A percentile compares a stretch with the other conserved stretches of the same genome.
Evolutionary conservation across 2,888 invertebrate species (phyloP).

Genomic region (Lepidochrysops patricia): DNA sequence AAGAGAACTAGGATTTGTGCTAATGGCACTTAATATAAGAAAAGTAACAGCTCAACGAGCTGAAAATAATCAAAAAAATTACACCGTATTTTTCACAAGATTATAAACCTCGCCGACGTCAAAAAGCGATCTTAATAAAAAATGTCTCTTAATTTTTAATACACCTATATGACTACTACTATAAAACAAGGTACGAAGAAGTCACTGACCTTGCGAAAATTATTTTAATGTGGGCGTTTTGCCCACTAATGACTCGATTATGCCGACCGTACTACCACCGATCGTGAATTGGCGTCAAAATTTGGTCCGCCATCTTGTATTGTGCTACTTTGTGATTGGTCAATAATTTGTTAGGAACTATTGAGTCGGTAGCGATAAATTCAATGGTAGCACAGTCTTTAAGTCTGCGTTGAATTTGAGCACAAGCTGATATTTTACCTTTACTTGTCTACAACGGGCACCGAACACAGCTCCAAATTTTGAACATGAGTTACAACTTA

Average conservation of each 20-base stretch:
- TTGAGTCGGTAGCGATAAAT: not conserved
- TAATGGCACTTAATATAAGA: too few species aligned
- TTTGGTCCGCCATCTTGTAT: not conserved
- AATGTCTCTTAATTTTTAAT: slow-evolving; percentile 41
- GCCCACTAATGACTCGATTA: not conserved
- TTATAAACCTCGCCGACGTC: slow-evolving; percentile 30
- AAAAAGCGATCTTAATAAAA: slow-evolving; percentile 49
- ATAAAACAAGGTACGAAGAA: slow-evolving; percentile 26
- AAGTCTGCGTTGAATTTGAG: not conserved
- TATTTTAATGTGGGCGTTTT: not conserved
- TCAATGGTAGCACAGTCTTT: not conserved
- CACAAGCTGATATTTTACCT: not conserved
- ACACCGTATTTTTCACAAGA: slow-evolving; percentile 32
- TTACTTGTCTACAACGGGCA: not conserved
- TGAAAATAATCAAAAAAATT: slow-evolving; percentile 35
- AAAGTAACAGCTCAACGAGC: slow-evolving; percentile 52
- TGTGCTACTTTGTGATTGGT: not conserved
- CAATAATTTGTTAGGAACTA: not conserved
- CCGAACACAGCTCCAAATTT: not conserved
- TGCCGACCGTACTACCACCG: not conserved
- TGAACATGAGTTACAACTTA: not conserved
- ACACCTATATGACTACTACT: slow-evolving; percentile 36
- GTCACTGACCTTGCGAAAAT: not conserved
- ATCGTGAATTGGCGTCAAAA: not conserved
- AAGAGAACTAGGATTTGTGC: too few species aligned